Percentiles rank a stretch among this genome's conserved stretches.
phyloP scores from a whole-genome alignment of 1,140 invertebrate species.

The Lanistes nyassanus region DNA sequence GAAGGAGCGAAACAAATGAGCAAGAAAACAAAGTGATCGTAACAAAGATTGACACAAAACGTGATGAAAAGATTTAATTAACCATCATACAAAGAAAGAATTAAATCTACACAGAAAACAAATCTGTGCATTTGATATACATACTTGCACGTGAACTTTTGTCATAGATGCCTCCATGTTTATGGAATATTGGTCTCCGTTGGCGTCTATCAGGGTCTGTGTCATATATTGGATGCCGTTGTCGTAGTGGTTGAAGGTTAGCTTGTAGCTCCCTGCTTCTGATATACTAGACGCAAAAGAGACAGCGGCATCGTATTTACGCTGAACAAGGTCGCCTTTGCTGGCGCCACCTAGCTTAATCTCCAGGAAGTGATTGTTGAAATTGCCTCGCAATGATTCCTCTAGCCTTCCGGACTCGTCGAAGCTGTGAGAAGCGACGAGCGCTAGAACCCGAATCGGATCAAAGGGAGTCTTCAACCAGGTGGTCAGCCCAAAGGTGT shows the following conservation, averaged over 20 bases:
- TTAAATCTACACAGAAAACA: background rate
- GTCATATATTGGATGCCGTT: background rate
- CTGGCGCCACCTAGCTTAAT: conserved; percentile 7
- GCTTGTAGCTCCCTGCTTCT: background rate
- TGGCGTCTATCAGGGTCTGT: conserved; percentile 6
- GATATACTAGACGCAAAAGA: conserved; percentile 16
- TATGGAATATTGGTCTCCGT: conserved; percentile 19
- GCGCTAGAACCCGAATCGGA: background rate
- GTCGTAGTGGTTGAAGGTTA: conserved; percentile 23
- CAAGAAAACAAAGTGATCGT: background rate
- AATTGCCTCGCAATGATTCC: background rate
- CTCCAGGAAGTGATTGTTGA: conserved; percentile 12
- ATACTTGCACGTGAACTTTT: conserved; percentile 13
- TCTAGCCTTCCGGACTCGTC: background rate
- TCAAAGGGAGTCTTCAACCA: conserved; percentile 12
- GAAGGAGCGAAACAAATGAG: background rate
- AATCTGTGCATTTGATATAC: too few relatives aligned
- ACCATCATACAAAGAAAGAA: background rate
- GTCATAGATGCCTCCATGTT: conserved; percentile 15
- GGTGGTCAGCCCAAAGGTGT: background rate
- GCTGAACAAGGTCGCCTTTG: conserved; percentile 4
- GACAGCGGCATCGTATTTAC: background rate
- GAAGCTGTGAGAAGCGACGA: background rate
- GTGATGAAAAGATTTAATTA: background rate
- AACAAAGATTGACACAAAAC: too few relatives aligned